Conservation (phyloP, 2,113 vertebrate genomes). For the Taurulus bubalis region DNA sequence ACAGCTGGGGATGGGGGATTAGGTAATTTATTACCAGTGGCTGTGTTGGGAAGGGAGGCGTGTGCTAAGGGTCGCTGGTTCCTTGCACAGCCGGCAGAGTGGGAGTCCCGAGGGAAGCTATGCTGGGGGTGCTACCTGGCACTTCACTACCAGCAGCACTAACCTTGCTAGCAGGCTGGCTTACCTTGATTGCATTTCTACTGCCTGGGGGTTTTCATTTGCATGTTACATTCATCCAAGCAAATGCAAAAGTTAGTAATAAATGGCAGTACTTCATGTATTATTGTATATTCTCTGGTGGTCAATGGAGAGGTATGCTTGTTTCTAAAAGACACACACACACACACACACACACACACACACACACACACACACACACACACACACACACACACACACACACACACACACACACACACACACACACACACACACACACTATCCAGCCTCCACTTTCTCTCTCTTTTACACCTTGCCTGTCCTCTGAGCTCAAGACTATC, state of each 20-base stretch:
- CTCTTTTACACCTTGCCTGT: slow-evolving; percentile 8
- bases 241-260: slow-evolving; percentile 15
- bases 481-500: neutral
- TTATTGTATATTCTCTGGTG: neutral
- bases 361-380: too few species aligned
- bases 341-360: too few species aligned
- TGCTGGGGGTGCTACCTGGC: slow-evolving; percentile 46
- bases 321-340: slow-evolving; percentile 2
- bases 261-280: slow-evolving; percentile 23
- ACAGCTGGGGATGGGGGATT: slow-evolving; percentile 56
- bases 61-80: slow-evolving; percentile 62
- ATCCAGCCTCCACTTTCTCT: slow-evolving; percentile 7
- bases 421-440: too few species aligned
- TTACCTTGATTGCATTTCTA: slow-evolving; percentile 65
- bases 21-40: slow-evolving; percentile 76
- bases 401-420: too few species aligned
- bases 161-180: slow-evolving; percentile 52
- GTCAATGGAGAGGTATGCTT: too few species aligned
- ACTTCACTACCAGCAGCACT: slow-evolving; percentile 36
- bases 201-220: slow-evolving; percentile 39
- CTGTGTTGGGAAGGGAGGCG: slow-evolving; percentile 63
- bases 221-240: slow-evolving; percentile 37
- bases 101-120: slow-evolving; percentile 60
- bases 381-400: too few species aligned
- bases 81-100: slow-evolving; percentile 62